Evolutionary conservation across 2,797 vertebrate species (phyloP), one percentile per base, ranked within the genome.

Genomic region (Nothura maculosa): DNA sequence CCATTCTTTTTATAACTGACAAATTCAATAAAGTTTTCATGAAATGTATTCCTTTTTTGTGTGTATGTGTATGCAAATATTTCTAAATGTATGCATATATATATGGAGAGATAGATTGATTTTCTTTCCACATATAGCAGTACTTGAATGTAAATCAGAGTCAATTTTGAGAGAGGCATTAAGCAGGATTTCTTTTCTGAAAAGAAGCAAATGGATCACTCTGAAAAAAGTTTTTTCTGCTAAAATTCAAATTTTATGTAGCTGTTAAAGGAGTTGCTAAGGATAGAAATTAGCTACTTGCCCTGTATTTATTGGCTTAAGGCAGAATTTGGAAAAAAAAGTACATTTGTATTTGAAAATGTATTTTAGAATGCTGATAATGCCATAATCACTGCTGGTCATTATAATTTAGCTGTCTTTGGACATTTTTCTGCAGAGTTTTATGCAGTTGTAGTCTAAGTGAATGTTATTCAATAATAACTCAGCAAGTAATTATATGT

Each of bases 261-360:
- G 5, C 2, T 34, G 7, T 43, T 25, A 54, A 3, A 34, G 2
- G 1, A 7, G 2, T 25, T 50, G 2, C 58, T 87, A 78, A 2
- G 3, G 5, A 25, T 55, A 50, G 6, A 54, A 40, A n/a, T 34
- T 64, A 43, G 7, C 17, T 50, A 45, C 20, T 88, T 81, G 16
- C 1, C 62, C 34, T 19, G 4, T 6, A 55, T 68, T 50, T 84
- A 13, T 28, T 42, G 58, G 5, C 50, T 72, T 45, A 61, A 67
- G 13, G 6, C 5, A 58, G 38, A 14, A 42, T 73, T 81, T 68
- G 7, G 4, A 38, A 17, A 72, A 17, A 72, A 74, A 89, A 70
- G 8, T 50, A 52, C 19, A 38, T 60, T 60, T 61, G 34, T 5
- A 10, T 13, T 15, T 54, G 34, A 86, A 92, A 89, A 74, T 75